Conservation (phyloP, 1,140 invertebrate genomes). For the Aphis craccivora region DNA sequence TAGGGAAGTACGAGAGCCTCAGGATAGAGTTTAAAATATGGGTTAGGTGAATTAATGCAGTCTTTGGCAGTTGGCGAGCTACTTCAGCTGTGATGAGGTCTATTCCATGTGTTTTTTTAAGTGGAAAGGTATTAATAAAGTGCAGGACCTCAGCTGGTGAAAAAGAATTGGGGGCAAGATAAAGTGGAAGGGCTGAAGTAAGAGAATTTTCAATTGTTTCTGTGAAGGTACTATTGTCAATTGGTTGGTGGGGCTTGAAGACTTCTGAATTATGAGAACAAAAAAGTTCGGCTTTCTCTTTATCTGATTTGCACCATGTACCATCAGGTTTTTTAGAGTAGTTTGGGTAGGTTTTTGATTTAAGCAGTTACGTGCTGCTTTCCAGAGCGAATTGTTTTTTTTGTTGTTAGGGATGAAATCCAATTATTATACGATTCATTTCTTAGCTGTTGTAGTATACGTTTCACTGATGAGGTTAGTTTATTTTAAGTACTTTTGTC, state of each 20-base stretch:
- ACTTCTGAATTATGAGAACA: neutral
- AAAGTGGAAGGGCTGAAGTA: neutral
- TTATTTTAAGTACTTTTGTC: slow-evolving; percentile 27
- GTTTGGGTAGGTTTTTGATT: neutral
- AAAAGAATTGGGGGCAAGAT: neutral
- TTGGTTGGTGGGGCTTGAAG: neutral
- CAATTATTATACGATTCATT: neutral
- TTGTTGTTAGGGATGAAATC: neutral
- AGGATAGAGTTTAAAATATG: slow-evolving; percentile 40
- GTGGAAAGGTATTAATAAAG: neutral
- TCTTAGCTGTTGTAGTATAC: neutral
- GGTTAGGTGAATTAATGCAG: neutral
- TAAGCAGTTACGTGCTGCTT: neutral
- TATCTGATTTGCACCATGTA: neutral
- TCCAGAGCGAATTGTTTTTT: neutral
- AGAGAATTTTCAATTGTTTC: slow-evolving; percentile 7
- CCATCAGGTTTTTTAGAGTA: neutral
- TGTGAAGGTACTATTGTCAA: neutral
- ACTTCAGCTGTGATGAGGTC: slow-evolving; percentile 42
- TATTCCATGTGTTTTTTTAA: slow-evolving; percentile 30
- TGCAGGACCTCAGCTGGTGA: neutral
- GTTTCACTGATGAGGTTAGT: neutral
- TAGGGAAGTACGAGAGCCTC: neutral
- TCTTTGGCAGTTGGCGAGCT: neutral
- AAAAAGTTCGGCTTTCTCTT: neutral